These are phyloP conservation scores for Catharus ustulatus DNA, from an alignment of 2,797 vertebrate species.

Conservation along the genomic window DNA sequence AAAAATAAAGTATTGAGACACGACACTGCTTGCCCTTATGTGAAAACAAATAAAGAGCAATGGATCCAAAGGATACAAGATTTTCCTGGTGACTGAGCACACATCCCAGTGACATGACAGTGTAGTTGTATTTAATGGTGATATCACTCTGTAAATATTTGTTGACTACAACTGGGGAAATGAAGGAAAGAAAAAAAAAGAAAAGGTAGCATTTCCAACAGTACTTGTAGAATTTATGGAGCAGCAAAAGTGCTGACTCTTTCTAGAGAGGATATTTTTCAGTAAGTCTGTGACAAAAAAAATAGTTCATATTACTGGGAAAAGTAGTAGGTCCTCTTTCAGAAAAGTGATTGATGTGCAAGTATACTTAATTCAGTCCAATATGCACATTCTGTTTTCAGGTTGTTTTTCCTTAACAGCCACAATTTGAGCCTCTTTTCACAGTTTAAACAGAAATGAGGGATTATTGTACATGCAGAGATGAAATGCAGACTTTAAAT, in stretches of 20 bases:
- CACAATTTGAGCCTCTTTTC: neutral
- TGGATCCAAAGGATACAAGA: neutral
- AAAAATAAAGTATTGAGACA: neutral
- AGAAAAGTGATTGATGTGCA: neutral
- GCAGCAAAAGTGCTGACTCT: neutral
- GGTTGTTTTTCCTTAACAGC: neutral
- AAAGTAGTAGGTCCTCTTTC: neutral
- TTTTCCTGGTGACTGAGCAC: neutral
- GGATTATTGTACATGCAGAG: neutral
- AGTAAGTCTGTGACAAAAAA: conserved; percentile 51
- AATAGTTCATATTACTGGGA: neutral
- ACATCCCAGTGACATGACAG: neutral
- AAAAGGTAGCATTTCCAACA: neutral
- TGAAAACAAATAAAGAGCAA: neutral
- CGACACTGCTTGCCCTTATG: neutral
- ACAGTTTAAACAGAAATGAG: neutral
- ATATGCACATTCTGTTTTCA: neutral
- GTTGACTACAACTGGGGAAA: neutral
- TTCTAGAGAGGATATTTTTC: neutral
- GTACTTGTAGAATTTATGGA: neutral
- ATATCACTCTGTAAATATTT: neutral
- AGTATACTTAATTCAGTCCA: neutral
- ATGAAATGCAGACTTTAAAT: neutral
- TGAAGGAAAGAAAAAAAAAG: no score
- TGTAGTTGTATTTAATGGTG: neutral